Base-by-base conservation (phyloP, 2,113 vertebrate genomes). In the Callospermophilus lateralis region DNA sequence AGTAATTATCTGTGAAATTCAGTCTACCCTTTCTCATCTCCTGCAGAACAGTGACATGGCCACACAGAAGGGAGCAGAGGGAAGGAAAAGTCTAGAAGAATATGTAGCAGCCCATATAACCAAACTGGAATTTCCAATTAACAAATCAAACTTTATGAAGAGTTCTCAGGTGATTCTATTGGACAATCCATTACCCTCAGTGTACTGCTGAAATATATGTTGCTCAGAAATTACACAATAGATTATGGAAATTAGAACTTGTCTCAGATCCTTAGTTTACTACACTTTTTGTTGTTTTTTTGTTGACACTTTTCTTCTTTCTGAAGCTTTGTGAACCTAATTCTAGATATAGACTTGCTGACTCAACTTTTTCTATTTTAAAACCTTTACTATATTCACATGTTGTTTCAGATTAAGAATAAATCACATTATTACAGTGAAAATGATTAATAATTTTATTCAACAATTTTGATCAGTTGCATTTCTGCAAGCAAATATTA, bases 391-490 rank as follows among this genome's bases (percentile, higher is more conserved):
- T 81, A 90, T n/a, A 22, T n/a, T 17, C 11, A 77, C 10, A 39
- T 51, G 12, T 42, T 93, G n/a, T 58, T 84, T 87, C 78, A 28
- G 24, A 86, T 76, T 80, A 37, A 63, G 51, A 93, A 87, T 32
- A 94, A 92, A 72, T 24, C 24, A 79, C 16, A 79, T 93, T 78
- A 67, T 86, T 73, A 34, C 37, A 96, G 15, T 67, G 61, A 94
- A 61, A 30, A 61, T 85, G 51, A 93, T 76, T 95, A 61, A 92
- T 87, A 90, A 95, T 84, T 78, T 39, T 24, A 90, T 73, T 89
- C 55, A 72, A 93, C 39, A 88, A 84, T 48, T 95, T 61, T 95
- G 34, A 67, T 24, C 58, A 80, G 20, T 68, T 48, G 8, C 20
- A 88, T 88, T 95, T 93, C 17, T 83, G 65, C 5, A 84, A 65